Evolutionary conservation across 1,140 invertebrate species (phyloP).

Genomic region (Anastrepha obliqua): DNA sequence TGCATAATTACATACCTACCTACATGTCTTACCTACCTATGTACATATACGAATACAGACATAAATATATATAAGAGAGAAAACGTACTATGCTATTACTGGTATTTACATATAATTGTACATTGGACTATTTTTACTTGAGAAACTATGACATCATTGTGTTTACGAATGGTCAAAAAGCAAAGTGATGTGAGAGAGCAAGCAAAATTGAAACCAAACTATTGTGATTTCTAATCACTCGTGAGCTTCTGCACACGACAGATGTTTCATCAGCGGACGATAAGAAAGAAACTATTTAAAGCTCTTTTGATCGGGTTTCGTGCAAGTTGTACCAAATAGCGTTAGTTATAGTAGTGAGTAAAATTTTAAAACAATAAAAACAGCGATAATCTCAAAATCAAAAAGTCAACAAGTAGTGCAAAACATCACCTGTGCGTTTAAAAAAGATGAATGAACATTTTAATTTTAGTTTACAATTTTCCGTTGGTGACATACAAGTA

Average conservation of each 20-base stretch:
- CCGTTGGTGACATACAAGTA: no score
- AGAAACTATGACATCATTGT: slow-evolving; percentile 27
- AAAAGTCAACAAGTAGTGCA: no score
- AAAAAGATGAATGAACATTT: no score
- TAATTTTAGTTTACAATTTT: no score
- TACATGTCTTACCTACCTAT: not conserved
- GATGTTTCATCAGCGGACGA: not conserved
- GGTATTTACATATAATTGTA: not conserved
- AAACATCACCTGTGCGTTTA: no score
- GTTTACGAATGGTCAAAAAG: not conserved
- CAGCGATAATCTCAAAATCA: no score
- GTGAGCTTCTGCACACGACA: not conserved
- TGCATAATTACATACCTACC: not conserved
- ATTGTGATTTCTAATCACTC: not conserved
- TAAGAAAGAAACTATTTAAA: not conserved
- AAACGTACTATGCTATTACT: no score
- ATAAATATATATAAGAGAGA: no score
- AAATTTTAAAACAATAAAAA: no score
- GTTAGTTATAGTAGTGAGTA: no score
- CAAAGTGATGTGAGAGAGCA: not conserved
- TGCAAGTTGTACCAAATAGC: no score
- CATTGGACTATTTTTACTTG: slow-evolving; percentile 29
- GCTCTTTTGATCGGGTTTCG: no score
- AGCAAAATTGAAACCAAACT: not conserved
- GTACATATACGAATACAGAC: not conserved